A percentile compares a stretch with the other conserved stretches of the same genome.
Evolutionary conservation across 2,797 vertebrate species (phyloP).

Genomic region (Lepidocolaptes lacrymiger): DNA sequence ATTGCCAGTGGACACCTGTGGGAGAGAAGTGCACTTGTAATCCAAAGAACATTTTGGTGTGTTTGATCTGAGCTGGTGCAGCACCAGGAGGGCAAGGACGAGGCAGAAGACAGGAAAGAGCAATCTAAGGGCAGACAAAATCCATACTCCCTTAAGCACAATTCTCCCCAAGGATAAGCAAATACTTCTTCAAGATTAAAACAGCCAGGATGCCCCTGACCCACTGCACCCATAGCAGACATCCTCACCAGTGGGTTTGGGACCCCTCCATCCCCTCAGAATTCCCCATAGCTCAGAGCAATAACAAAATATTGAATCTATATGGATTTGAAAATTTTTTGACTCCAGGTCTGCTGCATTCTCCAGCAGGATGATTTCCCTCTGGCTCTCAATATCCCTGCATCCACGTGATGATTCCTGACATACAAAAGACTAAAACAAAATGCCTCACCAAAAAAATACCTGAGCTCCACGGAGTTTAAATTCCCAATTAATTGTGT

Average conservation of each 20-base stretch:
- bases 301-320: not conserved
- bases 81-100: not conserved
- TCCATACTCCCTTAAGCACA: not conserved
- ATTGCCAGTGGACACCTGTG: not conserved
- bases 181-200: not conserved
- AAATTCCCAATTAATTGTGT: not conserved
- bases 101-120: not conserved
- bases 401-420: not conserved
- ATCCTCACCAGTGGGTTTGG: fast-evolving
- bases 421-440: fast-evolving
- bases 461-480: not conserved
- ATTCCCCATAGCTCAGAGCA: not conserved
- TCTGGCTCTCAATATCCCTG: not conserved
- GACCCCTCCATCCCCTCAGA: fast-evolving
- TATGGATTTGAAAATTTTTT: not conserved
- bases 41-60: not conserved
- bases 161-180: fast-evolving
- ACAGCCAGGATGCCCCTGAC: not conserved
- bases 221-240: not conserved
- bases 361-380: not conserved
- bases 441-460: not conserved
- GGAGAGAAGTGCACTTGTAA: not conserved
- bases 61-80: not conserved
- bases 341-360: not conserved
- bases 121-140: not conserved